Conservation (phyloP, 53 echinoderm and acorn worm species). For the Hippasteria phrygiana region DNA sequence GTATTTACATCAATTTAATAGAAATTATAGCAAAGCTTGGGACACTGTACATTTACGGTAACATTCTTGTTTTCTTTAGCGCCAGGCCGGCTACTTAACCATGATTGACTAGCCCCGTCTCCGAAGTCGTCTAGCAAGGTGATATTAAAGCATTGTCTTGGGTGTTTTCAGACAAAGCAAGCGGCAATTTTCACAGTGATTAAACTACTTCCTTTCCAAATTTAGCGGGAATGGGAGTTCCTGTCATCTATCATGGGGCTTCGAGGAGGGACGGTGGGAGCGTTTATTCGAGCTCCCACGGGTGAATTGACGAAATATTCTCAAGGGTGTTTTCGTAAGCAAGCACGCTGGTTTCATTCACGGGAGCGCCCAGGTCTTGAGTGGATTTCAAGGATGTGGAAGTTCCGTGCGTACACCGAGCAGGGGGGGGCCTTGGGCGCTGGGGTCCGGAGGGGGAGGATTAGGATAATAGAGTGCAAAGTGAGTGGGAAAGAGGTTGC, state of each 20-base stretch:
- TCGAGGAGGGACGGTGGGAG: background rate
- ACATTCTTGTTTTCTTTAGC: background rate
- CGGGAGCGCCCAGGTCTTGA: background rate
- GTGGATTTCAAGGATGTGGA: background rate
- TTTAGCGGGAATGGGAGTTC: constrained; percentile 4
- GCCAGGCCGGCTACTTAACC: background rate
- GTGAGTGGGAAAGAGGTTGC: constrained; percentile 19
- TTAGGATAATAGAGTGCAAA: constrained; percentile 45
- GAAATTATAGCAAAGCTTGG: background rate
- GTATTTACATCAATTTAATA: background rate
- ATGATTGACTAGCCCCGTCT: background rate
- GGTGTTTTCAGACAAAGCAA: constrained; percentile 43
- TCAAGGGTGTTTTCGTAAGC: constrained; percentile 1
- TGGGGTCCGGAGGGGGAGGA: constrained; percentile 18
- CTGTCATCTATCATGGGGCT: constrained; percentile 3
- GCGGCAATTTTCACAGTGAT: constrained; percentile 35
- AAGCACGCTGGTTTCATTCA: background rate
- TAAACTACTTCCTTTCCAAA: background rate
- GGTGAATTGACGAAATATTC: background rate
- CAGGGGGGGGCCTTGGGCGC: background rate
- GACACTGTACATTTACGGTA: background rate
- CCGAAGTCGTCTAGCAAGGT: background rate
- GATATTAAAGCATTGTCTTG: background rate
- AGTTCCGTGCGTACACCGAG: background rate
- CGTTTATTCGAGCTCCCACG: background rate